phyloP scores from a whole-genome alignment of 2,797 vertebrate species.

The Mormyrops boulengeri region DNA sequence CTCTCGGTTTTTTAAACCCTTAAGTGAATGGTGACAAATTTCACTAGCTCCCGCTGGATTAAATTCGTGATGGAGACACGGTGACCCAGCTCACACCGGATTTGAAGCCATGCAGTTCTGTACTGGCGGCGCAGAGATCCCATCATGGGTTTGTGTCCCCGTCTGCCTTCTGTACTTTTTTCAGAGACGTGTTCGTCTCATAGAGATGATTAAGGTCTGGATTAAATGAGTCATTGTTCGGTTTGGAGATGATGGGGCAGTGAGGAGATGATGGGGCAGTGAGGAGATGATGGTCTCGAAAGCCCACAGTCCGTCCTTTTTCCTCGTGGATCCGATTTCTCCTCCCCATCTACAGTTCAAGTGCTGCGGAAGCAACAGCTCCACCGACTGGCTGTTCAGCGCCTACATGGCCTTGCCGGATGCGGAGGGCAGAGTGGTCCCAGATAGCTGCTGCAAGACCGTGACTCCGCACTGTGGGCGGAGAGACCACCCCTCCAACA shows the following conservation, averaged over 20 bases:
- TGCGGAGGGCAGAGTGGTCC: constrained; percentile 60
- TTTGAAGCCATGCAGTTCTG: not conserved
- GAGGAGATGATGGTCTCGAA: not conserved
- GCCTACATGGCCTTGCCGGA: constrained; percentile 52
- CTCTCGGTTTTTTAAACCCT: too few species aligned
- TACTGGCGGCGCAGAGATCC: not conserved
- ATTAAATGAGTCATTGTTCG: not conserved
- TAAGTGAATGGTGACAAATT: not conserved
- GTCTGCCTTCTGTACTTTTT: not conserved
- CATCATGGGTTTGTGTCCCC: not conserved
- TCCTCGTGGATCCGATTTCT: not conserved
- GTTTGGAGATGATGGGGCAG: not conserved
- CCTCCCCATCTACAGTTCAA: constrained; percentile 61
- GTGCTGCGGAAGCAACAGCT: constrained; percentile 80
- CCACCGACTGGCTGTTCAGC: constrained; percentile 67
- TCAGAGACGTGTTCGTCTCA: not conserved
- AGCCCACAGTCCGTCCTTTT: not conserved
- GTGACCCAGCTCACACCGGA: not conserved
- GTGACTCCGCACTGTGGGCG: constrained; percentile 62
- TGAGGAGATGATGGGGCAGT: not conserved
- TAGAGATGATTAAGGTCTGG: not conserved
- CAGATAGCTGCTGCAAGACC: constrained; percentile 83
- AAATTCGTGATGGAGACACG: not conserved
- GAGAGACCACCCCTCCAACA: constrained; percentile 79
- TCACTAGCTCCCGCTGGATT: not conserved